Conservation (phyloP, 2,797 vertebrate species). For the Pygocentrus nattereri region DNA sequence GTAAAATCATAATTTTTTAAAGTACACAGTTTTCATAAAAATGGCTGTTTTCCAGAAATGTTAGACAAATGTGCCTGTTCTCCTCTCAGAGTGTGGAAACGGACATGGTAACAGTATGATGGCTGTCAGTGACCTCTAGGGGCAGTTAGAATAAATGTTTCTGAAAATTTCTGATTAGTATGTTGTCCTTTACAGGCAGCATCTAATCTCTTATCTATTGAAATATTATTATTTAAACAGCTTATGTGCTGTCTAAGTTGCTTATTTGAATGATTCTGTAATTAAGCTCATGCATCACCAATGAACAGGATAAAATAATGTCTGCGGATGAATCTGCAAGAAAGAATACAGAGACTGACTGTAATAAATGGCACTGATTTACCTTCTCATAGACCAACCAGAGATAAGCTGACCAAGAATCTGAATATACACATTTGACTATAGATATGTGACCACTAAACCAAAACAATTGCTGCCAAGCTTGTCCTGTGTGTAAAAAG, state of each 20-base stretch:
- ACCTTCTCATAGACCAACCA: background rate
- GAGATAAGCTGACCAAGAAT: background rate
- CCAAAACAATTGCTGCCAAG: too few species aligned
- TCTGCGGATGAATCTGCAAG: background rate
- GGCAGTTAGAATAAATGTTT: conserved; percentile 50
- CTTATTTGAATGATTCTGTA: background rate
- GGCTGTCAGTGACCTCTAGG: conserved; percentile 74
- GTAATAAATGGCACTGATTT: background rate
- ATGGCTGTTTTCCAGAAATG: too few species aligned
- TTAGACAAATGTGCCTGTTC: background rate
- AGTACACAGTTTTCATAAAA: too few species aligned
- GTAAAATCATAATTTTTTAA: too few species aligned
- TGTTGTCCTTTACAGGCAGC: background rate
- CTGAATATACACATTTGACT: background rate
- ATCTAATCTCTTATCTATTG: background rate
- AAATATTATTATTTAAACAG: too few species aligned
- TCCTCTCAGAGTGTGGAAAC: background rate
- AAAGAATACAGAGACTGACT: background rate
- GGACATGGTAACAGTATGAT: background rate
- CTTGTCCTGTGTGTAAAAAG: too few species aligned
- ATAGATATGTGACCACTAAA: background rate
- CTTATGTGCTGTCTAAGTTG: background rate
- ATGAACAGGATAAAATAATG: too few species aligned
- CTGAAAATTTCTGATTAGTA: background rate
- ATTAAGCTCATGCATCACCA: too few species aligned